Evolutionary conservation across 2,797 vertebrate species (phyloP).

Genomic region (Schizopygopsis pylzovi): DNA sequence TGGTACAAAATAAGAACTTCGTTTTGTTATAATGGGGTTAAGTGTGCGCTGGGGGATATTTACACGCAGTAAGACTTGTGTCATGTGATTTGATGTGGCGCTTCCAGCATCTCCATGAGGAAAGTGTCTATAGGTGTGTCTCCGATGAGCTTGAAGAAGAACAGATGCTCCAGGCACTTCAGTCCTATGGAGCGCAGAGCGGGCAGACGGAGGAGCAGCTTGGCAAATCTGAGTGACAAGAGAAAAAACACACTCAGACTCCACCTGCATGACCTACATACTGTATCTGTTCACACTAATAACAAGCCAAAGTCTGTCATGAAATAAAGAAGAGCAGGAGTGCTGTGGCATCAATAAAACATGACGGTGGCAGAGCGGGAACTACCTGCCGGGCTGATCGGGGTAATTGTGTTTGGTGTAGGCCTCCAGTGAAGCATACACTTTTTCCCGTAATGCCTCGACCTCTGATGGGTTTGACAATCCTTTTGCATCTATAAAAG

Average conservation of each 20-base stretch:
- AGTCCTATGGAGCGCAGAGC: constrained; percentile 94
- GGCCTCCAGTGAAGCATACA: constrained; percentile 93
- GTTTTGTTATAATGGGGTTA: constrained; percentile 64
- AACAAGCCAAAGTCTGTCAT: not conserved
- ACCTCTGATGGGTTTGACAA: constrained; percentile 92
- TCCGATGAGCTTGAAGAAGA: constrained; percentile 97
- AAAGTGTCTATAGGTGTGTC: constrained; percentile 98
- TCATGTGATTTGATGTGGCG: constrained; percentile 85
- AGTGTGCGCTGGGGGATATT: constrained; percentile 46
- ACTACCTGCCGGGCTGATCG: constrained; percentile 92
- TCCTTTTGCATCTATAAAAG: constrained; percentile 82
- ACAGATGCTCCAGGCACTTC: constrained; percentile 96
- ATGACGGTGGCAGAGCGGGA: not conserved
- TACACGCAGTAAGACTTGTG: constrained; percentile 52
- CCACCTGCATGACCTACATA: constrained; percentile 15
- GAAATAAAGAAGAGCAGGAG: not conserved
- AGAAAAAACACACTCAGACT: not conserved
- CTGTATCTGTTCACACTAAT: not conserved
- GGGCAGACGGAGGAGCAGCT: constrained; percentile 90
- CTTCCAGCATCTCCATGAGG: constrained; percentile 98
- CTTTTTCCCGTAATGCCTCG: constrained; percentile 91
- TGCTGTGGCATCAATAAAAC: constrained; percentile 25
- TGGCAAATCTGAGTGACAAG: constrained; percentile 84
- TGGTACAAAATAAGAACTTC: constrained; percentile 79
- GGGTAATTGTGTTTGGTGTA: constrained; percentile 98